Conservation (phyloP, 2,888 invertebrate species). For the Folsomia manolachei region DNA sequence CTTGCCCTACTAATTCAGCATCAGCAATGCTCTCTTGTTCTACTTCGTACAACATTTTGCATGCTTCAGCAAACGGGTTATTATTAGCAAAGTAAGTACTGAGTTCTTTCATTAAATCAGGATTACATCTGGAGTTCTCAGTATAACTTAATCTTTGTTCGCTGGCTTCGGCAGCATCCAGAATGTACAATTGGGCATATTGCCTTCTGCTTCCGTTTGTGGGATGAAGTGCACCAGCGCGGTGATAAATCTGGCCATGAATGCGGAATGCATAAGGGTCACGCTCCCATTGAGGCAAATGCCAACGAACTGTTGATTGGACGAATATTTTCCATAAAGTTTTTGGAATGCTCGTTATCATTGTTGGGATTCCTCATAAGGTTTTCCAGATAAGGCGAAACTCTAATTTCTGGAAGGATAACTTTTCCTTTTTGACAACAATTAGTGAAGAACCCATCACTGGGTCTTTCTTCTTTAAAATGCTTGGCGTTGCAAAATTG, state of each 20-base stretch:
- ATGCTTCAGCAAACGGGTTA: slow-evolving; percentile 35
- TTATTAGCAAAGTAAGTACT: slow-evolving; percentile 7
- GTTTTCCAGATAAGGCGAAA: neutral
- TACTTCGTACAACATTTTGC: slow-evolving; percentile 33
- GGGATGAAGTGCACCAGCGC: slow-evolving; percentile 12
- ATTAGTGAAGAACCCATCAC: neutral
- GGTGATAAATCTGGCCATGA: slow-evolving; percentile 44
- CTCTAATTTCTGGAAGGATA: neutral
- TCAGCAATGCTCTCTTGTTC: slow-evolving; percentile 23
- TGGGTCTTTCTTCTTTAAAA: neutral
- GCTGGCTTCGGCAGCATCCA: slow-evolving; percentile 11
- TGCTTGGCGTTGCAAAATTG: neutral
- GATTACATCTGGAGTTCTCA: slow-evolving; percentile 11
- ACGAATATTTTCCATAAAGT: slow-evolving; percentile 25
- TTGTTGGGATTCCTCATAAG: neutral
- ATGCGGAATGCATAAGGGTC: slow-evolving; percentile 38
- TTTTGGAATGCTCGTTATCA: neutral
- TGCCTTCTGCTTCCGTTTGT: neutral
- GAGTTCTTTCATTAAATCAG: neutral
- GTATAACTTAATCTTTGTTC: slow-evolving; percentile 9
- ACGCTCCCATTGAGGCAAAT: slow-evolving; percentile 46
- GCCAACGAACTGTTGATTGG: slow-evolving; percentile 37
- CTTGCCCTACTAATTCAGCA: slow-evolving; percentile 16
- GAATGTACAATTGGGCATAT: slow-evolving; percentile 13
- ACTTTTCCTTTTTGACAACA: slow-evolving; percentile 2